These are phyloP conservation scores for Callosobruchus maculatus DNA, from an alignment of 2,888 invertebrate genomes.

Conservation along the genomic window DNA sequence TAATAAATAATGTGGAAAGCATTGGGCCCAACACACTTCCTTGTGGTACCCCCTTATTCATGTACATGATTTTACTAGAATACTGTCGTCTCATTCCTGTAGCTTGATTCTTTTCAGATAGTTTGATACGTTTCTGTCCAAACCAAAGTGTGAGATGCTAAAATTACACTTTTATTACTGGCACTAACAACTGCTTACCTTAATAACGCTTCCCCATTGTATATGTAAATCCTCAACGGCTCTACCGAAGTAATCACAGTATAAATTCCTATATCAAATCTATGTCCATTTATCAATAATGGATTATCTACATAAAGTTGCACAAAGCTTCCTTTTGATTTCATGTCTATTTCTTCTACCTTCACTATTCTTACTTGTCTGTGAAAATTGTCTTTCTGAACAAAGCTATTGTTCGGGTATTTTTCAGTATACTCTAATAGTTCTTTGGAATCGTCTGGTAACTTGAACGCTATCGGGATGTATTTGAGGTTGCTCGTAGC, in stretches of 20 bases:
- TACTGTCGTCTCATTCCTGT: too few species aligned
- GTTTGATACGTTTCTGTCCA: too few species aligned
- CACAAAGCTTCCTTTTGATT: conserved; percentile 72
- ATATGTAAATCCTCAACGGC: conserved; percentile 85
- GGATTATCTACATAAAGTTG: conserved; percentile 90
- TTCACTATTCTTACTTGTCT: conserved; percentile 77
- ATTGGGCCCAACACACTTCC: too few species aligned
- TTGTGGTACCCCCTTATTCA: too few species aligned
- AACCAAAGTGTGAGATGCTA: too few species aligned
- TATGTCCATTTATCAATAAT: conserved; percentile 85
- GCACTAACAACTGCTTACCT: conserved; percentile 53
- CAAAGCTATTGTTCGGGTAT: conserved; percentile 72
- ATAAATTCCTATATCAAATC: conserved; percentile 96
- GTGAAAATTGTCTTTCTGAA: conserved; percentile 90
- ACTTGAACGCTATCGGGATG: conserved; percentile 83
- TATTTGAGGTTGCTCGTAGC: conserved; percentile 75
- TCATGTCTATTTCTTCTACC: conserved; percentile 68
- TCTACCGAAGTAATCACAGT: conserved; percentile 86
- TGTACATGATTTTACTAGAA: too few species aligned
- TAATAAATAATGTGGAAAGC: too few species aligned
- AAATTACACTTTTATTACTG: too few species aligned
- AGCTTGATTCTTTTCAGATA: too few species aligned
- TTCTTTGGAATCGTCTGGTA: conserved; percentile 71
- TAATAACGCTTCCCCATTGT: conserved; percentile 79
- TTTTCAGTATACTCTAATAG: conserved; percentile 65